These are phyloP conservation scores for Aphis gossypii DNA, from an alignment of 1,140 invertebrate genomes.

Conservation along the genomic window DNA sequence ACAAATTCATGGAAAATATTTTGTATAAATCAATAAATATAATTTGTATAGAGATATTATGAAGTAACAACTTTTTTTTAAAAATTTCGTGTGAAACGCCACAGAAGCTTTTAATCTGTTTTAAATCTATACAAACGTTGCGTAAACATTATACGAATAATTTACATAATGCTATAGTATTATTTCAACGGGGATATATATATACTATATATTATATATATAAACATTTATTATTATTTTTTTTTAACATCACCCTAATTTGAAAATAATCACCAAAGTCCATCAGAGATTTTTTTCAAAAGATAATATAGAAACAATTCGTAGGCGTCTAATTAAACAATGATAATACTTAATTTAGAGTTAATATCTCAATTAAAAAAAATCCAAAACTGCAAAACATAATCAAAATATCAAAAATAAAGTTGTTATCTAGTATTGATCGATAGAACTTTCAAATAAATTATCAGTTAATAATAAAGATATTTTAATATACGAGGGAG, in stretches of 20 bases:
- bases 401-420: neutral
- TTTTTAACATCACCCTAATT: conserved; percentile 26
- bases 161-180: conserved; percentile 36
- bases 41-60: neutral
- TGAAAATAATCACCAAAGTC: conserved; percentile 32
- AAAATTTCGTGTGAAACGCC: neutral
- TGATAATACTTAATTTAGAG: neutral
- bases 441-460: neutral
- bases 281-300: conserved; percentile 9
- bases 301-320: conserved; percentile 27
- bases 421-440: neutral
- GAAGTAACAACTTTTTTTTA: neutral
- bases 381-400: no score
- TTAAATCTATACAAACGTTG: conserved; percentile 42
- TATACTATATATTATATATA: neutral
- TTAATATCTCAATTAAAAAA: neutral
- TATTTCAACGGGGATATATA: conserved; percentile 16
- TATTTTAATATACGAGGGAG: neutral
- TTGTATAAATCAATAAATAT: conserved; percentile 10
- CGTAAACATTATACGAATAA: conserved; percentile 8
- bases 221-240: neutral
- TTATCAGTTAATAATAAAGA: neutral
- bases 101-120: conserved; percentile 27
- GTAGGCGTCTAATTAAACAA: conserved; percentile 20
- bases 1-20: neutral